A percentile compares a stretch with the other conserved stretches of the same genome.
Conservation (phyloP, 1,140 invertebrate species). For the Zeugodacus cucurbitae region DNA sequence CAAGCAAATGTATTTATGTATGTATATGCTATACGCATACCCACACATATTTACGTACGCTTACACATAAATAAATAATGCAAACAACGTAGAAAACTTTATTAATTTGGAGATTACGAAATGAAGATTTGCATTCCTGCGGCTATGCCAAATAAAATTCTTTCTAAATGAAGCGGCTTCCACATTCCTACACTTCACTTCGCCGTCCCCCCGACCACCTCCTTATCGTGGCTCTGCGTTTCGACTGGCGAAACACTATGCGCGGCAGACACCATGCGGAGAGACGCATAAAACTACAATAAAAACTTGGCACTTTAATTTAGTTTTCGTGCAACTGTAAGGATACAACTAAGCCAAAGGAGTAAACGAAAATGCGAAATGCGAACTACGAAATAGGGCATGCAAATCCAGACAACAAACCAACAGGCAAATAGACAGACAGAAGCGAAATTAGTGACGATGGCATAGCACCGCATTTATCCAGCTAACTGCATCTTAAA, state of each 20-base stretch:
- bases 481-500: not conserved
- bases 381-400: constrained; percentile 20
- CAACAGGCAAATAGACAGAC: not conserved
- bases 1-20: not conserved
- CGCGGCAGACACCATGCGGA: not conserved
- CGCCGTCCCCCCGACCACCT: not conserved
- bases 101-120: constrained; percentile 37
- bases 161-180: constrained; percentile 6
- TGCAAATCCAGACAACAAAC: constrained; percentile 21
- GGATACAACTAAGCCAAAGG: not conserved
- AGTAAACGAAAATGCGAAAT: not conserved
- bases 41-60: not conserved
- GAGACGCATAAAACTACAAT: not conserved
- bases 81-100: constrained; percentile 37
- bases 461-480: not conserved
- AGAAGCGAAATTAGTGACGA: not conserved
- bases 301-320: constrained; percentile 22
- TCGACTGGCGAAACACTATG: too few relatives aligned
- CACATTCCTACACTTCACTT: not conserved
- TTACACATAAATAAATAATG: constrained; percentile 17
- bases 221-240: not conserved
- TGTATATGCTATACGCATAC: not conserved
- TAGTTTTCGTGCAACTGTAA: not conserved
- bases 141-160: not conserved
- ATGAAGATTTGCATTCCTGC: constrained; percentile 32